Conservation (phyloP, 2,888 invertebrate species). For the Latrodectus elegans region DNA sequence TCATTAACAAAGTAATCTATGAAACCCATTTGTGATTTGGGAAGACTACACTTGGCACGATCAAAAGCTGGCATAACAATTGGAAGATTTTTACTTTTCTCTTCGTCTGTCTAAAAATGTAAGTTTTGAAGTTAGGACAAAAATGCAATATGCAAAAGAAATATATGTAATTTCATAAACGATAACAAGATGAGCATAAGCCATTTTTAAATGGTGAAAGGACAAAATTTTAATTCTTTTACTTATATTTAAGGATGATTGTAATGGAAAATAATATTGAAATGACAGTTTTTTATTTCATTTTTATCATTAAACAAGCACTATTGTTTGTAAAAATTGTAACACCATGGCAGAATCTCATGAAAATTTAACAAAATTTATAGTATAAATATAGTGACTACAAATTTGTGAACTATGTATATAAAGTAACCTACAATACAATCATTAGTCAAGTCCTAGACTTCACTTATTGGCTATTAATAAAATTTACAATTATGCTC, state of each 20-base stretch:
- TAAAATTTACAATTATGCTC: too few species aligned
- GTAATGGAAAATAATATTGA: neutral
- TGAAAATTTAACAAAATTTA: too few species aligned
- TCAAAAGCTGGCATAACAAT: conserved; percentile 99
- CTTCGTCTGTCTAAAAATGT: conserved; percentile 89
- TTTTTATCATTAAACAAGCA: too few species aligned
- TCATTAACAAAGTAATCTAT: conserved; percentile 98
- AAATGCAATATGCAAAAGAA: neutral
- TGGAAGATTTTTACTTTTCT: conserved; percentile 89
- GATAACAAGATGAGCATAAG: conserved; percentile 1
- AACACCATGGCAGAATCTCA: too few species aligned
- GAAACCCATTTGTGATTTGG: conserved; percentile 97
- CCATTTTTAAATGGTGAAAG: neutral
- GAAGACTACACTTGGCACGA: conserved; percentile 93
- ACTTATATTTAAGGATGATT: neutral
- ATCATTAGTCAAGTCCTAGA: too few species aligned
- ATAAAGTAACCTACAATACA: too few species aligned
- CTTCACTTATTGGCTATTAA: too few species aligned
- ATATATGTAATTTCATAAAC: conserved; percentile 43
- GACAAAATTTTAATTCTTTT: neutral
- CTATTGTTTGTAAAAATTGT: too few species aligned
- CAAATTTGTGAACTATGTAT: too few species aligned
- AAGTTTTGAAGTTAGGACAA: neutral
- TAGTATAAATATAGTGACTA: too few species aligned
- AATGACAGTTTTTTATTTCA: too few species aligned